Percentiles rank a stretch among this genome's conserved stretches.
Evolutionary conservation across 2,888 invertebrate species (phyloP).

Genomic region (Clusia tigrina): DNA sequence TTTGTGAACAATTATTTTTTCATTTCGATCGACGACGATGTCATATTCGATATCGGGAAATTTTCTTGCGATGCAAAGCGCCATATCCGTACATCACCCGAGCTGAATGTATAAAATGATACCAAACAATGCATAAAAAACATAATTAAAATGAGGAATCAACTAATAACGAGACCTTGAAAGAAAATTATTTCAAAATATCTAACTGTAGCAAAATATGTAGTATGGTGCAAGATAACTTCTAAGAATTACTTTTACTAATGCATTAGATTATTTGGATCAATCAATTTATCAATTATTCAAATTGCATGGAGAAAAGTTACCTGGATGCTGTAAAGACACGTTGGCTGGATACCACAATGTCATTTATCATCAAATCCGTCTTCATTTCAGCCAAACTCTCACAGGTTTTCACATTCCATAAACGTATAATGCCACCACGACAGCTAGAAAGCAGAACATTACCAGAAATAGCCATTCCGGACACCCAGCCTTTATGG

Average conservation of each 20-base stretch:
- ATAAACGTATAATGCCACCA: conserved; percentile 78
- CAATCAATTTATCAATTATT: too few relatives aligned
- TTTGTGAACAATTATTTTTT: neutral
- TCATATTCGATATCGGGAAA: conserved; percentile 42
- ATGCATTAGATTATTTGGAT: too few relatives aligned
- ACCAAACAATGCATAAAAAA: conserved; percentile 23
- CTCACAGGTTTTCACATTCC: conserved; percentile 75
- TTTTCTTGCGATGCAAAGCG: conserved; percentile 50
- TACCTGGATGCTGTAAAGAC: conserved; percentile 87
- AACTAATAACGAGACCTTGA: neutral
- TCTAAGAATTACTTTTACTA: too few relatives aligned
- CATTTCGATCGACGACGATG: conserved; percentile 40
- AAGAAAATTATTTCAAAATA: neutral
- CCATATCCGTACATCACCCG: conserved; percentile 55
- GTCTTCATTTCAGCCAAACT: conserved; percentile 74
- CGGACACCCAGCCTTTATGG: conserved; percentile 88
- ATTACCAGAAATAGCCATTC: conserved; percentile 70
- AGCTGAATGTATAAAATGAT: conserved; percentile 40
- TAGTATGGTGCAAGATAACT: neutral
- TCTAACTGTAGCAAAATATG: too few relatives aligned
- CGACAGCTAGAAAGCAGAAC: conserved; percentile 79
- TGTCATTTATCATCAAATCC: conserved; percentile 74
- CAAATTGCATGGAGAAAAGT: too few relatives aligned
- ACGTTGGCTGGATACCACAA: conserved; percentile 71
- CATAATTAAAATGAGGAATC: conserved; percentile 15